Evolutionary conservation across 2,888 invertebrate genomes (phyloP), one percentile per base, ranked within the genome.

Genomic region (Odontocerum albicorne): DNA sequence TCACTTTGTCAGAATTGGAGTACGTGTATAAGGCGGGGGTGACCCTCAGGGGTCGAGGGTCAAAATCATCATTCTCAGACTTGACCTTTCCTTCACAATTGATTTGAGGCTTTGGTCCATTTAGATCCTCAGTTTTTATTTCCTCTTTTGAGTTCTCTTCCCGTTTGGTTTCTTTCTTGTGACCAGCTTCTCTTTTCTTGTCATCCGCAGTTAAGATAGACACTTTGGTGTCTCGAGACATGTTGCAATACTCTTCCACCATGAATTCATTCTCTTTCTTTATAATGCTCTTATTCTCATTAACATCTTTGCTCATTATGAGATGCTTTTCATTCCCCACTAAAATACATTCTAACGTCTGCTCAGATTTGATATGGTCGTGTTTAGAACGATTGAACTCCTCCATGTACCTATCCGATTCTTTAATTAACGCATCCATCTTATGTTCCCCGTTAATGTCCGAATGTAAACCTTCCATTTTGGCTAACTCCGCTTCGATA

Each of bases 1-100:
- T 72, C 57, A 79, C 71, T 66, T 85, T 83, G 65, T 86, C 88
- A 45, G 84, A 84, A 67, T 87, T 88, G 8, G 88, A 88, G 68
- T 89, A 90, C 0, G 89, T 89, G 67, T 88, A 90, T 13, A 88
- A 73, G 3, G 89, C 87, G 2, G 89, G 88, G 12, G 86, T 85
- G 52, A 85, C 81, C 60, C 88, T 77, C 61, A 87, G 82, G 12
- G 88, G 87, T 44, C 85, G 79, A n/a, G 85, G 85, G 65, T 87
- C 84, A 63, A 74, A 76, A 62, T 75, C 81, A 20, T 71, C 72
- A 6, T 62, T 62, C 46, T 68, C 68, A 1, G 38, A 49, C 22
- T 55, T 47, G 39, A 54, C 53, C 17, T 51, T 62, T 4, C n/a
- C 49, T 13, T 62, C 60, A 59, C 49, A 22, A 8, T 35, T 53